Percentiles rank a stretch among this genome's conserved stretches.
These are phyloP conservation scores for Melanotaenia pygmaea DNA, from an alignment of 2,797 vertebrate species.

Conservation along the genomic window DNA sequence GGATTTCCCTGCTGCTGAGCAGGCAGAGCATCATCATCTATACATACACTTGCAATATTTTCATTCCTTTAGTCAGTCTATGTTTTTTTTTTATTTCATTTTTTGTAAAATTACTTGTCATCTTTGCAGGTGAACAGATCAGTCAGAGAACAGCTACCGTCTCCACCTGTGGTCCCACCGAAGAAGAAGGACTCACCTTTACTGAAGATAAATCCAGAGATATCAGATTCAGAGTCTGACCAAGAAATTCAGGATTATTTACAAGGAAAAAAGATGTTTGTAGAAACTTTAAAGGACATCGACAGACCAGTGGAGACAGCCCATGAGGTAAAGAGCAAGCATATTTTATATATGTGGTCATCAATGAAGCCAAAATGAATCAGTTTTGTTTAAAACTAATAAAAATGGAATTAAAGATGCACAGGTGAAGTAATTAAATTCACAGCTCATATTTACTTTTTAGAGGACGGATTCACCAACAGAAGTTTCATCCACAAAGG, in stretches of 20 bases:
- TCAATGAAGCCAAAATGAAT: no score
- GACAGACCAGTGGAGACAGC: neutral
- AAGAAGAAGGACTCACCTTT: neutral
- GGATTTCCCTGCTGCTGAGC: neutral
- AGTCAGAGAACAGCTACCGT: rapidly evolving
- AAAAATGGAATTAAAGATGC: no score
- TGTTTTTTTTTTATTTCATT: no score
- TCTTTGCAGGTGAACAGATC: conserved; percentile 8
- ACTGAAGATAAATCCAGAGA: neutral
- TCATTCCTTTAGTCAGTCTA: neutral
- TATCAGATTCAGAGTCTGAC: neutral
- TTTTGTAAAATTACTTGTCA: neutral
- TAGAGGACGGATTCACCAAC: neutral
- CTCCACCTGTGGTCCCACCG: neutral
- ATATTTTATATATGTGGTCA: no score
- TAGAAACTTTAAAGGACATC: neutral
- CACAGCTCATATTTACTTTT: neutral
- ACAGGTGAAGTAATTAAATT: neutral
- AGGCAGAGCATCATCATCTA: conserved; percentile 8
- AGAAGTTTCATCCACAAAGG: neutral
- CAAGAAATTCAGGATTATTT: neutral
- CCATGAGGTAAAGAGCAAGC: neutral
- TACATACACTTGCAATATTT: no score
- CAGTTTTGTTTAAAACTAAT: no score
- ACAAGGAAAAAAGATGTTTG: neutral